Conservation (phyloP, 53 echinoderm and acorn worm genomes). For the Paelopatides confundens region DNA sequence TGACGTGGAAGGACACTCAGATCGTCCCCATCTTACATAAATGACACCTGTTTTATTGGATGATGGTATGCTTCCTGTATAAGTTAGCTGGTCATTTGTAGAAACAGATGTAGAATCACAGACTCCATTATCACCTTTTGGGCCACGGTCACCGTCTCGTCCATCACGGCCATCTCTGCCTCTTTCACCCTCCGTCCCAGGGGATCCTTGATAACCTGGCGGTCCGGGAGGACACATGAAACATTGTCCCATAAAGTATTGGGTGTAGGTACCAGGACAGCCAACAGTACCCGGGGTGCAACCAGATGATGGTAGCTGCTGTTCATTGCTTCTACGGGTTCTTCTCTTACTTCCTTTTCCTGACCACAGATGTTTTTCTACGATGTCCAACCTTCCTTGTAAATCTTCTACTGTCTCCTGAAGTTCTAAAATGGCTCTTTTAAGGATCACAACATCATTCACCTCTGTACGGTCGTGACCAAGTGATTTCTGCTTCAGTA, state of each 20-base stretch:
- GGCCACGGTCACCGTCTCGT: background rate
- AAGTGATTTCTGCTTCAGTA: too few species aligned
- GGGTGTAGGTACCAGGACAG: background rate
- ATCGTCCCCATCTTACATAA: slow-evolving; percentile 24
- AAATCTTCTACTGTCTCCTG: background rate
- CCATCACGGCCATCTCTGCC: slow-evolving; percentile 30
- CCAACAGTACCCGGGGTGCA: background rate
- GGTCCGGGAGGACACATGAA: background rate
- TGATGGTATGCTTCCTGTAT: background rate
- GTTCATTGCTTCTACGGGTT: background rate
- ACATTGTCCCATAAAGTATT: background rate
- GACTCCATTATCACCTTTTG: slow-evolving; percentile 1
- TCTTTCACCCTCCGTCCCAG: background rate
- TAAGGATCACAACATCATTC: too few species aligned
- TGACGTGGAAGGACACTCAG: background rate
- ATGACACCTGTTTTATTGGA: slow-evolving; percentile 4
- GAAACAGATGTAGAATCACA: background rate
- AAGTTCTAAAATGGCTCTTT: background rate
- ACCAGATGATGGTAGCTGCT: background rate
- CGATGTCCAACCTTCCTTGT: background rate
- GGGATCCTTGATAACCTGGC: slow-evolving; percentile 4
- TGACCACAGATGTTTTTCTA: background rate
- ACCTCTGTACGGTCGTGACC: too few species aligned
- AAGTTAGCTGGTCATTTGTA: background rate
- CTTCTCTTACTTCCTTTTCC: background rate